Evolutionary conservation across 2,888 invertebrate species (phyloP), one percentile per base, ranked within the genome.

Genomic region (Idaea dimidiata): DNA sequence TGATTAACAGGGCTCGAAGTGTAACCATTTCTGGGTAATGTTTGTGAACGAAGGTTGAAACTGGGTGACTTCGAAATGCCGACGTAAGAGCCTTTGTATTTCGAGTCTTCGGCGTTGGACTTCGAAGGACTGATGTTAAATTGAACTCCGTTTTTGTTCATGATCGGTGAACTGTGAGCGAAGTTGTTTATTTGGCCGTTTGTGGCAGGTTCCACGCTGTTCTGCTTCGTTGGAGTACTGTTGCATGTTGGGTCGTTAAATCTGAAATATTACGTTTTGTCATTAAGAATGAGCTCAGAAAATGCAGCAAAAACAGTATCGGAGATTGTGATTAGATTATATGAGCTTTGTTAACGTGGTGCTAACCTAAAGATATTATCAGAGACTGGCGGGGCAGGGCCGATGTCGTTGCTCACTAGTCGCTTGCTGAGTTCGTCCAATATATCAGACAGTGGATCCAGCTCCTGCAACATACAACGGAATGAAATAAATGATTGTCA

Each of bases 21-120:
- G 70, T 92, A 95, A 33, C 94, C 94, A 73, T 96, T 96, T 65
- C 96, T 93, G 0, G 96, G 96, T 59, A 96, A 83, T 0, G 96
- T 96, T 18, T 95, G 95, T 0, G 96, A 95, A 55, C 96, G 84
- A 54, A 91, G 75, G 62, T 91, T 89, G 74, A 93, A 91, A 71
- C 88, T 93, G 58, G 93, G 93, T 5, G 93, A 93, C 74, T 93
- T 93, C 2, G 89, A 79, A 24, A 90, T 87, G 14, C 81, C 80
- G 6, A 83, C 84, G 62, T 86, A 92, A 0, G 86, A 78, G 53
- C 82, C 86, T 75, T 90, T 91, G 79, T 83, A 88, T 71, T 90
- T 91, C 16, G 88, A 84, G 16, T 92, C 92, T 64, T 92, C 90
- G 7, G 84, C 88, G 68, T 89, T 91, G 1, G 90, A 88, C 72